A percentile compares a stretch with the other conserved stretches of the same genome.
These are phyloP conservation scores for Ariopsis seemanni DNA, from an alignment of 2,113 vertebrate genomes.

Conservation along the genomic window DNA sequence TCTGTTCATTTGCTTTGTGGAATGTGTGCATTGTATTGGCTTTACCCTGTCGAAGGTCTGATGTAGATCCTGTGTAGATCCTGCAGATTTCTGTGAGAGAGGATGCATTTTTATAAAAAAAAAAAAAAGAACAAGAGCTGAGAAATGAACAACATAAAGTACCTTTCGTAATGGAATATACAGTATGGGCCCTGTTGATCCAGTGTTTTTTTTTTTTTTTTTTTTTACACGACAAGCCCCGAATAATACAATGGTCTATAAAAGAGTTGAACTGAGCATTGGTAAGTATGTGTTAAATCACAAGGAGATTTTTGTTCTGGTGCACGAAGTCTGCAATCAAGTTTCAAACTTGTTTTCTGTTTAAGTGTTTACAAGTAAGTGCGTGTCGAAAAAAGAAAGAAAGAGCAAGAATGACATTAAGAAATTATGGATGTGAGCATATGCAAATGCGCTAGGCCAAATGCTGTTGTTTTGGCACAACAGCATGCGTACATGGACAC, in stretches of 20 bases:
- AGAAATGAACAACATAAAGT: slow-evolving; percentile 67
- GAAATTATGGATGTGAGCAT: slow-evolving; percentile 31
- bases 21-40: slow-evolving; percentile 54
- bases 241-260: neutral
- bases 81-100: slow-evolving; percentile 39
- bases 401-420: neutral
- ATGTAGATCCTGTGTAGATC: neutral
- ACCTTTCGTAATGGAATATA: slow-evolving; percentile 75
- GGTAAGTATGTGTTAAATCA: neutral
- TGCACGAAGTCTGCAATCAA: neutral
- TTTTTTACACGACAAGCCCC: too few relatives aligned
- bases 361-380: neutral
- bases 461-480: slow-evolving; percentile 49
- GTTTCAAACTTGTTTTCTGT: neutral
- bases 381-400: neutral
- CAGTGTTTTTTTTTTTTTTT: too few relatives aligned
- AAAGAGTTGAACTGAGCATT: neutral
- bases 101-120: slow-evolving; percentile 60
- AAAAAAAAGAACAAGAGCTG: slow-evolving; percentile 49
- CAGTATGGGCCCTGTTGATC: neutral
- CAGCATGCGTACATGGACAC: slow-evolving; percentile 54
- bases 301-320: neutral
- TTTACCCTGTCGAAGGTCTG: slow-evolving; percentile 43
- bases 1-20: slow-evolving; percentile 56
- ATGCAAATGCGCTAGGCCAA: slow-evolving; percentile 34